Percentiles rank a stretch among this genome's conserved stretches.
Conservation (phyloP, 2,797 vertebrate genomes). For the Phalanger gymnotis region DNA sequence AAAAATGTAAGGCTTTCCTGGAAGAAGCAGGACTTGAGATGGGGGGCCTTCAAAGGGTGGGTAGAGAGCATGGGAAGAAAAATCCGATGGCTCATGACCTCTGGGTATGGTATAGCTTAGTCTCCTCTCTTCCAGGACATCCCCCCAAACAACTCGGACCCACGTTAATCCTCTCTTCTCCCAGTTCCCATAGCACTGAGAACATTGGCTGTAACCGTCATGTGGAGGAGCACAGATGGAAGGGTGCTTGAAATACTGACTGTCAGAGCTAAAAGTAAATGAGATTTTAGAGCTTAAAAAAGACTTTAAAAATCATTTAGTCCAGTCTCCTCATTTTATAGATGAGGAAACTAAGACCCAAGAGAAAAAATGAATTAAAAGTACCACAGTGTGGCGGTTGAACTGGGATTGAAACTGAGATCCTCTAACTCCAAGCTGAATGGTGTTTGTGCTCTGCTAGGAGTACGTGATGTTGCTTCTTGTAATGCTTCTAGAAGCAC, state of each 20-base stretch:
- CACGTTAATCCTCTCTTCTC: neutral
- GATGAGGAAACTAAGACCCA: neutral
- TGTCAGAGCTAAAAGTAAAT: neutral
- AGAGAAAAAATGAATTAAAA: neutral
- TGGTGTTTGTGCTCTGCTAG: neutral
- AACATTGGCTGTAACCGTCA: neutral
- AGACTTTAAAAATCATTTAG: neutral
- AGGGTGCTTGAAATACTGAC: neutral
- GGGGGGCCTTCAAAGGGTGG: neutral
- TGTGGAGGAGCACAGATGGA: neutral
- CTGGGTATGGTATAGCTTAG: neutral
- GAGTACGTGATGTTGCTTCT: neutral
- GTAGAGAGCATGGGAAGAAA: neutral
- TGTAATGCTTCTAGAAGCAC: neutral
- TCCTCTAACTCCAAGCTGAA: neutral
- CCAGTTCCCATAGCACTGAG: neutral
- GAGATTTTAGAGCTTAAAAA: neutral
- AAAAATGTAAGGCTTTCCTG: neutral
- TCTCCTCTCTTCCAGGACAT: too few relatives aligned
- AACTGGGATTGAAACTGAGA: neutral
- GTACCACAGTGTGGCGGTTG: neutral
- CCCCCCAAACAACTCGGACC: too few relatives aligned
- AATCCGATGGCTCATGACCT: neutral
- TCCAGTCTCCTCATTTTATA: neutral
- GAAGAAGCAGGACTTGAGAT: neutral